Evolutionary conservation across 2,113 vertebrate species (phyloP).

Genomic region (Phalacrocorax aristotelis): DNA sequence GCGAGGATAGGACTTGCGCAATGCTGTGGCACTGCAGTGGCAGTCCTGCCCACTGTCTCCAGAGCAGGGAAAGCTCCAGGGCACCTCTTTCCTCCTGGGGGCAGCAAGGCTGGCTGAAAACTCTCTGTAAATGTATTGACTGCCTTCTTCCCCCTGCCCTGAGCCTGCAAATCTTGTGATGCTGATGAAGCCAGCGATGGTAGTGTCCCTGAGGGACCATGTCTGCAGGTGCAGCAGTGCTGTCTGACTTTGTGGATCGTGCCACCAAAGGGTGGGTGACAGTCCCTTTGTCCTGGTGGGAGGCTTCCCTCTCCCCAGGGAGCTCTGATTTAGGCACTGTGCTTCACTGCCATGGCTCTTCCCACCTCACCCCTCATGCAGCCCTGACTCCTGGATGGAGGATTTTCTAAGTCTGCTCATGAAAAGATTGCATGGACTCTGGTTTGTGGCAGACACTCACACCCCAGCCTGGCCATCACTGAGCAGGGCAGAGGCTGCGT

Average conservation of each 20-base stretch:
- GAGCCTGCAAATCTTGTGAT: not conserved
- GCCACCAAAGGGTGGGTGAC: not conserved
- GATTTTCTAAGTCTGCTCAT: not conserved
- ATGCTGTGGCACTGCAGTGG: not conserved
- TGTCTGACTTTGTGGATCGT: not conserved
- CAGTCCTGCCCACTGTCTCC: not conserved
- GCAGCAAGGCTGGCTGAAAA: not conserved
- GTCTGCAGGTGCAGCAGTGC: not conserved
- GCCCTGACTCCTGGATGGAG: not conserved
- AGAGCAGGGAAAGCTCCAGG: not conserved
- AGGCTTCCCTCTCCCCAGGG: not conserved
- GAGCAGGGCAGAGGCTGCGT: not conserved
- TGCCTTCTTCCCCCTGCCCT: not conserved
- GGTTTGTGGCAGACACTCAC: not conserved
- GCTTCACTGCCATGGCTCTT: accelerated
- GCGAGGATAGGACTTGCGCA: not conserved
- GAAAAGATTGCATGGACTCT: not conserved
- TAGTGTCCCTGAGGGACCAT: not conserved
- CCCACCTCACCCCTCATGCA: not conserved
- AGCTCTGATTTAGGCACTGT: not conserved
- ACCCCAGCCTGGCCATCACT: not conserved
- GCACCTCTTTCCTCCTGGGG: not conserved
- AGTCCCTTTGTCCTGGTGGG: not conserved
- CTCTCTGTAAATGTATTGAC: accelerated
- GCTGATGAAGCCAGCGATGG: not conserved